phyloP scores from a whole-genome alignment of 30 jellyfish, hydroid and myxozoan species.

The Nemopilema nomurai region DNA sequence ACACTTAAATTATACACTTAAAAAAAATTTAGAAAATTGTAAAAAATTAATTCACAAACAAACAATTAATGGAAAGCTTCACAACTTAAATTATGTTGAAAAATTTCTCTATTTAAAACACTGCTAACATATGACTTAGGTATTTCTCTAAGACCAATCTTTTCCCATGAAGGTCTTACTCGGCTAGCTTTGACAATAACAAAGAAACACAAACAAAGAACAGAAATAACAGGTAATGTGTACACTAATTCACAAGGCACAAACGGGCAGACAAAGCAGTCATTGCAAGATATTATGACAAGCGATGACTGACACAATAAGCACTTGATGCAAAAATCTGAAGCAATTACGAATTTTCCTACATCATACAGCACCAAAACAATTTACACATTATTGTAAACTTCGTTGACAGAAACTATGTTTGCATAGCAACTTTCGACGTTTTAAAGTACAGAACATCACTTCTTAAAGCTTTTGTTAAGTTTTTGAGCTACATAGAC shows the following conservation, averaged over 20 bases:
- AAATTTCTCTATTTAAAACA: too few species aligned
- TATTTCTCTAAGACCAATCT: too few species aligned
- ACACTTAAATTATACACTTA: too few species aligned
- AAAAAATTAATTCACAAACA: too few species aligned
- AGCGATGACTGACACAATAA: neutral
- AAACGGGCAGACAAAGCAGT: neutral
- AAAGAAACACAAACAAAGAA: neutral
- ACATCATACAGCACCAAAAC: too few species aligned
- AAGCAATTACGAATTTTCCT: too few species aligned
- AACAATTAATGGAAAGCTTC: too few species aligned
- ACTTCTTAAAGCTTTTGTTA: neutral
- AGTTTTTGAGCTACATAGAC: neutral
- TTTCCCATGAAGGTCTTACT: too few species aligned
- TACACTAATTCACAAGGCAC: neutral
- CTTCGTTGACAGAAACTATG: neutral
- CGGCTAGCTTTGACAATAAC: neutral
- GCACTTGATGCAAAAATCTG: neutral
- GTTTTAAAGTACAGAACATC: neutral
- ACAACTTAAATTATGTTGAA: too few species aligned
- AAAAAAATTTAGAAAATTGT: too few species aligned
- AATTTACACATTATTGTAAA: too few species aligned
- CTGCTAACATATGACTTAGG: too few species aligned
- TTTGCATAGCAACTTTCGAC: neutral
- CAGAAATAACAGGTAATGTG: neutral
- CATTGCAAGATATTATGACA: neutral